Evolutionary conservation across 1,140 invertebrate genomes (phyloP), one percentile per base, ranked within the genome.

Genomic region (Leptinotarsa texana): DNA sequence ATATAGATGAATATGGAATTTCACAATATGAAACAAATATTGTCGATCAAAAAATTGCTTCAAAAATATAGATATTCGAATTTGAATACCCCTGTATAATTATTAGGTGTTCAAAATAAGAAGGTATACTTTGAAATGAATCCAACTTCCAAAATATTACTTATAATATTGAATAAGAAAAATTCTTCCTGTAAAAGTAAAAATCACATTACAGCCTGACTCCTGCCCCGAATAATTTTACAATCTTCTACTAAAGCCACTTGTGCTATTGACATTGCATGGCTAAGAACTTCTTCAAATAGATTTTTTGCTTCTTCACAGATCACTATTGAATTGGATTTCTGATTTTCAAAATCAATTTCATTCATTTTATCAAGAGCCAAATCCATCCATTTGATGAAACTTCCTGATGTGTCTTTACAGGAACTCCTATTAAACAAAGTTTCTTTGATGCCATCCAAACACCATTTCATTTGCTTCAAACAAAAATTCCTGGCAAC

Each of bases 231-330:
- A 57, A 84, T 84, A 18, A 72, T 77, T 77, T 79, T 79, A 51
- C 67, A 78, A 78, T 84, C 83, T 24, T 82, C 80, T 18, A 63
- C 63, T 42, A 79, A 77, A 2, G 79, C 73, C 21, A 84, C 77
- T 78, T 84, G 82, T 13, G 82, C 81, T 47, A 84, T 81, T 24
- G 82, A 83, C 81, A 84, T 82, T 5, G 82, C 80, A 75, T 83
- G 78, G 74, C 79, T 79, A 13, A 84, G 74, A 27, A 83, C 76
- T 74, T 83, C 80, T 74, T 84, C 82, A 63, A 81, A 77, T 13
- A 78, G n/a, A 33, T 49, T 57, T 69, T 76, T 73, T 15, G 79
- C 69, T 33, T 76, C 72, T 49, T 75, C 24, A 33, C 33, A 78
- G 22, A 71, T 63, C 3, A 13, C 24, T 75, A 76, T 42, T 21